These are phyloP conservation scores for Alectura lathami DNA, from an alignment of 2,113 vertebrate species.

Conservation along the genomic window DNA sequence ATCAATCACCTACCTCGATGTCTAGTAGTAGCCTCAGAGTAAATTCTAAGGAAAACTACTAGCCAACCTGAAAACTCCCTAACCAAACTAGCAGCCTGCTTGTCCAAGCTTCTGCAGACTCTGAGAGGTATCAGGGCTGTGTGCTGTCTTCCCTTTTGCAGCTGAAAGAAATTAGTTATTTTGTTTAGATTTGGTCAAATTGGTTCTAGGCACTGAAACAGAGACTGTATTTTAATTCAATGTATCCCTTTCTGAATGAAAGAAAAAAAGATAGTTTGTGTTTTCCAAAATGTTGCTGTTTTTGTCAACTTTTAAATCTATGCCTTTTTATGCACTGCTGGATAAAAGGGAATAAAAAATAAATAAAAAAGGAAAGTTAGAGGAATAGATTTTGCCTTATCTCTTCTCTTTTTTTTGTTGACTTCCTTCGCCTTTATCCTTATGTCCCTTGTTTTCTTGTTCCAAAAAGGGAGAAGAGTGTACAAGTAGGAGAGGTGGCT, in stretches of 20 bases:
- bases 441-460: background rate
- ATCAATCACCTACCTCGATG: background rate
- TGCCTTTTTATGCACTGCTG: background rate
- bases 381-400: background rate
- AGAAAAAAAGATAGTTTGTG: background rate
- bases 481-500: background rate
- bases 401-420: background rate
- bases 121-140: background rate
- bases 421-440: background rate
- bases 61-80: background rate
- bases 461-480: background rate
- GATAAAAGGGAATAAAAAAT: background rate
- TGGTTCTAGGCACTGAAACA: background rate
- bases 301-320: background rate
- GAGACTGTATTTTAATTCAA: background rate
- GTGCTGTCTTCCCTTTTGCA: background rate
- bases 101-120: background rate
- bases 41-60: background rate
- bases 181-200: background rate
- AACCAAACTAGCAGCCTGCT: accelerated
- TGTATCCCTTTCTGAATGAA: background rate
- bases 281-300: accelerated
- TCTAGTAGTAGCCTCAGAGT: background rate
- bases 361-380: background rate
- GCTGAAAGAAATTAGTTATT: background rate